phyloP scores from a whole-genome alignment of 2,797 vertebrate species.

The Salmo trutta region DNA sequence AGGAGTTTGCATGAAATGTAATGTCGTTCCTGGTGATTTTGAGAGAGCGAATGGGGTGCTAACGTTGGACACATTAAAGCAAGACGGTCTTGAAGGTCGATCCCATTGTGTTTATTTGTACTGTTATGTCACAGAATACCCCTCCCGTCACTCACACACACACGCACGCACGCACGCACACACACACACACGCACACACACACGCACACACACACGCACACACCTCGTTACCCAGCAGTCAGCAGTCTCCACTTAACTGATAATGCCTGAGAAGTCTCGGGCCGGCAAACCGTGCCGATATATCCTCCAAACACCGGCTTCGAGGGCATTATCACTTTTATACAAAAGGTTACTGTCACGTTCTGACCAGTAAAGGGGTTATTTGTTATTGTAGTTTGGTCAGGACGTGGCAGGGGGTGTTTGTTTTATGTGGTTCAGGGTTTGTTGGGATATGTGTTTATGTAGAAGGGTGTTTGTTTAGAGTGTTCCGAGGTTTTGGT shows the following conservation, averaged over 20 bases:
- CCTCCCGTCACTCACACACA: conserved; percentile 9
- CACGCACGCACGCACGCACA: background rate
- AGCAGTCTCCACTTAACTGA: background rate
- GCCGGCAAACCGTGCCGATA: too few species aligned
- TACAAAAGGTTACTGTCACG: too few species aligned
- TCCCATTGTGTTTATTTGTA: conserved; percentile 30
- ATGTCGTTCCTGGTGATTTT: conserved; percentile 2
- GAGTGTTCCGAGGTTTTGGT: too few species aligned
- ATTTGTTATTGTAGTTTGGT: too few species aligned
- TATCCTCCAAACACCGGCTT: too few species aligned
- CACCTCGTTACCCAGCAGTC: background rate
- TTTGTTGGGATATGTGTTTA: too few species aligned
- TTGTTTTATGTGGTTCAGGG: too few species aligned
- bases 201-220: background rate
- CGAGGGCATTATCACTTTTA: too few species aligned
- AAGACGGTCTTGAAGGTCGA: conserved; percentile 15
- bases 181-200: background rate
- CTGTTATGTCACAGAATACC: conserved; percentile 19
- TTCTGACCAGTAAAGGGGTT: too few species aligned
- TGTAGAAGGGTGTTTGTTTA: too few species aligned
- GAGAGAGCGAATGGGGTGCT: conserved; percentile 11
- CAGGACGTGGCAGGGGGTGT: too few species aligned
- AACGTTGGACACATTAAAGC: conserved; percentile 26
- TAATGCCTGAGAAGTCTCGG: too few species aligned
- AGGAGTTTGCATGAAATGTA: background rate